Percentiles rank a stretch among this genome's conserved stretches.
phyloP scores from a whole-genome alignment of 2,797 vertebrate species.

The Percopsis omiscomaycus region DNA sequence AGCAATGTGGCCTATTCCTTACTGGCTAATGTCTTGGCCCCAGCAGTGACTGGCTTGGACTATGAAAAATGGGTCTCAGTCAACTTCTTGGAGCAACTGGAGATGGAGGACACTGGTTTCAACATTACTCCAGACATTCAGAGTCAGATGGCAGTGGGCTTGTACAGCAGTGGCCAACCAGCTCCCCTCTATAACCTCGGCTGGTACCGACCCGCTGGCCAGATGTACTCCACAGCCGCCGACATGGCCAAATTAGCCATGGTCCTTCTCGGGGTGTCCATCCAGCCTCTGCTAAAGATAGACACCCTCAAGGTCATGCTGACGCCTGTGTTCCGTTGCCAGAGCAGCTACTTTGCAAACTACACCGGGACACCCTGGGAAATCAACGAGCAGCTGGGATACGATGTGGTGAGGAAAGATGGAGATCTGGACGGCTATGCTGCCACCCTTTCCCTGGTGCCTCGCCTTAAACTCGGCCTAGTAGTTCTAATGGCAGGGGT shows the following conservation, averaged over 20 bases:
- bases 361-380: slow-evolving; percentile 92
- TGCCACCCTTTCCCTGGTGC: slow-evolving; percentile 85
- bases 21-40: slow-evolving; percentile 83
- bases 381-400: slow-evolving; percentile 83
- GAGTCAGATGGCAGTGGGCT: slow-evolving; percentile 83
- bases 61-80: slow-evolving; percentile 87
- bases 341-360: slow-evolving; percentile 84
- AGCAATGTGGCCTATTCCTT: slow-evolving; percentile 92
- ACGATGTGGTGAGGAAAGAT: slow-evolving; percentile 86
- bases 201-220: slow-evolving; percentile 91
- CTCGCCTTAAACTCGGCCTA: slow-evolving; percentile 84
- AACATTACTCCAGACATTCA: slow-evolving; percentile 73
- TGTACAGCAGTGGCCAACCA: slow-evolving; percentile 78
- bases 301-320: slow-evolving; percentile 87
- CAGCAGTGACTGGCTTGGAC: slow-evolving; percentile 72
- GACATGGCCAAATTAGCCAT: slow-evolving; percentile 89
- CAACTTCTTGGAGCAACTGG: slow-evolving; percentile 81
- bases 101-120: slow-evolving; percentile 89
- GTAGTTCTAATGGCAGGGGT: slow-evolving; percentile 87
- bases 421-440: slow-evolving; percentile 90
- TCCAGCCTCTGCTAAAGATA: slow-evolving; percentile 71
- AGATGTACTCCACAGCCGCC: slow-evolving; percentile 89
- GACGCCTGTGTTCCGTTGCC: slow-evolving; percentile 82
- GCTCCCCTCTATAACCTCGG: slow-evolving; percentile 88
- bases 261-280: slow-evolving; percentile 80